Percentiles rank a stretch among this genome's conserved stretches.
Evolutionary conservation across 2,113 vertebrate species (phyloP).

Genomic region (Dissostichus mawsoni): DNA sequence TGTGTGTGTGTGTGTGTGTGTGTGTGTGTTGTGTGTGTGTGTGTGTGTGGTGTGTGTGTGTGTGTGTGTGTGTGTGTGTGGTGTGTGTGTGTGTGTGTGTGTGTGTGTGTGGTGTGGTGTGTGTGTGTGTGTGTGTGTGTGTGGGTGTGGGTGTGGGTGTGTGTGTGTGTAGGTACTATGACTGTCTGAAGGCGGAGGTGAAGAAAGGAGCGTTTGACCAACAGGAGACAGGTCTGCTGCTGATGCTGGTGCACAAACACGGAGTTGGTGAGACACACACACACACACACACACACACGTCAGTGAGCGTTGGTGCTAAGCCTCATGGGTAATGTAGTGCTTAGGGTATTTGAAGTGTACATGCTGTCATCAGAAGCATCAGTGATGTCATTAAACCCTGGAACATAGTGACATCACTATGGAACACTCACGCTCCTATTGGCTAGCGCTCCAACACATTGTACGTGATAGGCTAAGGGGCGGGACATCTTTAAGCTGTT

Average conservation of each 20-base stretch:
- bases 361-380: too few species aligned
- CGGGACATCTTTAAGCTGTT: too few species aligned
- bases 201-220: constrained; percentile 89
- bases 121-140: not conserved
- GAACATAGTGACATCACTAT: too few species aligned
- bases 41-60: not conserved
- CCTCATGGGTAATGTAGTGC: constrained; percentile 1
- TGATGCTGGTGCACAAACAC: constrained; percentile 85
- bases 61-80: constrained; percentile 13
- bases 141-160: constrained; percentile 6
- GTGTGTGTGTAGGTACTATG: constrained; percentile 85
- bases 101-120: too few species aligned
- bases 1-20: constrained; percentile 14
- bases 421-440: too few species aligned
- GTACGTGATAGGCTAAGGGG: too few species aligned
- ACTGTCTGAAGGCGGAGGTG: constrained; percentile 82
- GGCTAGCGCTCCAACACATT: too few species aligned
- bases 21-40: not conserved
- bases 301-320: not conserved
- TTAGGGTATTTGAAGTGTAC: too few species aligned
- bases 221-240: constrained; percentile 85
- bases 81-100: not conserved
- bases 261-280: constrained; percentile 86
- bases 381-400: too few species aligned
- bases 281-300: too few species aligned